A percentile compares a stretch with the other conserved stretches of the same genome.
phyloP scores from a whole-genome alignment of 2,113 vertebrate genomes.

The Ranitomeya variabilis region DNA sequence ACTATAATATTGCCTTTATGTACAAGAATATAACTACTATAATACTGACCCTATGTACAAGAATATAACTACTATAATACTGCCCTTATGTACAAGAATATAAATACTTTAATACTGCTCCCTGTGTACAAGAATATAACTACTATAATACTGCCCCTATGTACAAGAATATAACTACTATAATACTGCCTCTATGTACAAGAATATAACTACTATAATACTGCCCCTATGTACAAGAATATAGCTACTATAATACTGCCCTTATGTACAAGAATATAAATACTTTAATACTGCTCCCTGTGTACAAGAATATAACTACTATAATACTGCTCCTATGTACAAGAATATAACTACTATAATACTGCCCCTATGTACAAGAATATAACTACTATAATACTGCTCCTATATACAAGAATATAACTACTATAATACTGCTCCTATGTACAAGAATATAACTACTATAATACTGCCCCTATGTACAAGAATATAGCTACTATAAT shows the following conservation, averaged over 20 bases:
- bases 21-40: background rate
- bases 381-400: background rate
- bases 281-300: background rate
- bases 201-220: background rate
- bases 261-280: background rate
- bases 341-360: conserved; percentile 18
- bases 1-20: background rate
- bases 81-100: background rate
- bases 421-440: background rate
- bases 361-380: conserved; percentile 6
- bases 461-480: background rate
- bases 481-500: background rate
- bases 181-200: background rate
- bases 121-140: background rate
- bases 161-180: background rate
- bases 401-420: background rate
- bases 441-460: background rate
- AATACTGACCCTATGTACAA: background rate
- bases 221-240: background rate
- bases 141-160: background rate
- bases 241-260: background rate
- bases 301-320: too few relatives aligned
- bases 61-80: background rate
- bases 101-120: background rate
- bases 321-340: background rate